Evolutionary conservation across 2,888 invertebrate genomes (phyloP).

Genomic region (Apomyelois bistriatella): DNA sequence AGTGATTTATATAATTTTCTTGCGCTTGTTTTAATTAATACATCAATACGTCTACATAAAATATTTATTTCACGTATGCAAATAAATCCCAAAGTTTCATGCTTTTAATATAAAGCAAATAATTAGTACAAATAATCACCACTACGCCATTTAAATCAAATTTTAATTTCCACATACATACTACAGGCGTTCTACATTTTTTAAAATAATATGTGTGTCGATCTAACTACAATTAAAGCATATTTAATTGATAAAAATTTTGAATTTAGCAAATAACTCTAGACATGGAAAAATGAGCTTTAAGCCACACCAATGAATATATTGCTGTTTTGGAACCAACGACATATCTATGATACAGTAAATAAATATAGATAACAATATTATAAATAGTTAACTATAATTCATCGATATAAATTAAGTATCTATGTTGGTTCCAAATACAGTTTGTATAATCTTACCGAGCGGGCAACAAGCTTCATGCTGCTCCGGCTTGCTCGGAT

Average conservation of each 20-base stretch:
- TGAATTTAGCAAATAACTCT: conserved; percentile 35
- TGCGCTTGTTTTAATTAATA: conserved; percentile 57
- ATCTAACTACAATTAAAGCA: conserved; percentile 39
- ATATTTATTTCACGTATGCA: conserved; percentile 47
- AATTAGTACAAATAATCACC: conserved; percentile 24
- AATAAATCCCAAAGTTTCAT: conserved; percentile 45
- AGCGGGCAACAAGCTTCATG: conserved; percentile 95
- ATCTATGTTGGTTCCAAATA: conserved; percentile 36
- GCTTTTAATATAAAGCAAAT: conserved; percentile 51
- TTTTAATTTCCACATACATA: conserved; percentile 27
- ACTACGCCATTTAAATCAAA: conserved; percentile 25
- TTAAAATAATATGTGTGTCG: conserved; percentile 24
- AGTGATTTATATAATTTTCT: conserved; percentile 28
- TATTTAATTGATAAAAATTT: conserved; percentile 42
- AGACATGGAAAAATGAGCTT: conserved; percentile 45
- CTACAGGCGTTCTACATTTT: conserved; percentile 41
- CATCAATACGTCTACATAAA: conserved; percentile 49
- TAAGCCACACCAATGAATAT: conserved; percentile 62
- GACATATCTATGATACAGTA: background rate
- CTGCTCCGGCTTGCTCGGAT: conserved; percentile 92
- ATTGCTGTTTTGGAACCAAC: conserved; percentile 53
- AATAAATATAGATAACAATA: background rate
- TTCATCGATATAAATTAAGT: background rate
- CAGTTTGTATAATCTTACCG: conserved; percentile 81
- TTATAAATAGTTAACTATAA: background rate